Base-by-base conservation (phyloP, 1,140 invertebrate genomes). In the Hypsibius dujardini region DNA sequence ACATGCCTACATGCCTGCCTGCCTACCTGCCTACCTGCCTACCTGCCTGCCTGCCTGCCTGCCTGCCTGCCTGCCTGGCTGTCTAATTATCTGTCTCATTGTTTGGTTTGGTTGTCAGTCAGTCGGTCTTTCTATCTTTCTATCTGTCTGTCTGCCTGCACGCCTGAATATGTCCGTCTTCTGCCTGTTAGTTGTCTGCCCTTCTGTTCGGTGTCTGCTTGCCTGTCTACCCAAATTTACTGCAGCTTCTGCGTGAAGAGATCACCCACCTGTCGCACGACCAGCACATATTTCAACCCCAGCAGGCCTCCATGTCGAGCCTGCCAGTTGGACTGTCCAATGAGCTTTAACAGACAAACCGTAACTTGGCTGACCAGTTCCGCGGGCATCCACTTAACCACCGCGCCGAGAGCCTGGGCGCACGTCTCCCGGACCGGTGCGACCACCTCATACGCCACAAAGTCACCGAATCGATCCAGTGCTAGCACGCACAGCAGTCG, bases 351-450 rank as follows among this genome's bases (percentile, higher is more conserved):
- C 56, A 95, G 79, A 70, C 90, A 83, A 2, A 82, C 81, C 2
- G 90, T 79, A 69, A 91, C 85, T 47, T 83, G 82, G 60, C 84
- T 77, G 62, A 92, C 87, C 74, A 85, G 83, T 14, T 79, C 74
- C 60, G 73, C 56, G 46, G 76, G 81, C 81, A 92, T 85, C 60
- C 89, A 79, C 74, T 87, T 83, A 1, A 89, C 78, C 46, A 88
- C 81, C 14, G 87, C 86, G 67, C 92, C 92, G 46, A 97, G 81
- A 46, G 88, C 87, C 80, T 97, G 94, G 2, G 93, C 90, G 80
- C 90, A 92, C 0, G 92, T 95, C 81, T 98, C 94, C 12, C 94
- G 83, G 0, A 98, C 94, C 1, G 94, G 95, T 1, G 94, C 95
- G 3, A 97, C 91, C 45, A 98, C 92, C 81, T 82, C 83, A 83